Percentiles rank a stretch among this genome's conserved stretches.
Evolutionary conservation across 1,140 invertebrate species (phyloP).

Genomic region (Drosophila rhopaloa): DNA sequence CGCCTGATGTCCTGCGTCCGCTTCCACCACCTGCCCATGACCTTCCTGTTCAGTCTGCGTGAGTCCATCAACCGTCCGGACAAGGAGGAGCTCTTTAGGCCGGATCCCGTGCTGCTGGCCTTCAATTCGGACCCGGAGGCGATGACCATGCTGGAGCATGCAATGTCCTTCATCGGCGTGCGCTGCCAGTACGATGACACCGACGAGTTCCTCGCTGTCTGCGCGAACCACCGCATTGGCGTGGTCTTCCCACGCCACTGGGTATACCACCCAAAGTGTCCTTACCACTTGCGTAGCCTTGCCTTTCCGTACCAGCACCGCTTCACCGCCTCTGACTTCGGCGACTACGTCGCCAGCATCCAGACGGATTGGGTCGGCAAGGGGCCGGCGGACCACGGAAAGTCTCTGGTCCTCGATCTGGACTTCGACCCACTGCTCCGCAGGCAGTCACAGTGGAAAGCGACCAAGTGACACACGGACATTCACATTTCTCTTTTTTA

Average conservation of each 20-base stretch:
- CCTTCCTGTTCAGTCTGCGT: slow-evolving; percentile 26
- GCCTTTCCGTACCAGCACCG: slow-evolving; percentile 16
- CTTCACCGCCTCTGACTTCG: slow-evolving; percentile 3
- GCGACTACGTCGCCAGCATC: slow-evolving; percentile 3
- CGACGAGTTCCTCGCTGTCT: neutral
- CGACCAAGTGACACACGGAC: too few relatives aligned
- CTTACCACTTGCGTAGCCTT: slow-evolving; percentile 8
- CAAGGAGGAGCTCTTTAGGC: neutral
- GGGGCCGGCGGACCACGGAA: neutral
- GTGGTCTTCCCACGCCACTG: slow-evolving; percentile 12
- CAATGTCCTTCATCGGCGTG: slow-evolving; percentile 24
- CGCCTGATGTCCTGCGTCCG: slow-evolving; percentile 37
- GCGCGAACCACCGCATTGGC: neutral
- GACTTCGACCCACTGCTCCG: neutral
- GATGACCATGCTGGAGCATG: neutral
- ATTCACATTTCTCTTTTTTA: neutral
- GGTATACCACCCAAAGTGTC: slow-evolving; percentile 29
- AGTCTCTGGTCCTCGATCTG: neutral
- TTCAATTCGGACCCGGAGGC: slow-evolving; percentile 18
- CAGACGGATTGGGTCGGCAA: slow-evolving; percentile 18
- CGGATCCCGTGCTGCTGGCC: slow-evolving; percentile 24
- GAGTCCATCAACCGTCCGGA: neutral
- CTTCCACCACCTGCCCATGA: slow-evolving; percentile 27
- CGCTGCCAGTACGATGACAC: slow-evolving; percentile 1
- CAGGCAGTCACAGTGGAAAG: too few relatives aligned